phyloP scores from a whole-genome alignment of 2,113 vertebrate species.

The Anthoscopus minutus region DNA sequence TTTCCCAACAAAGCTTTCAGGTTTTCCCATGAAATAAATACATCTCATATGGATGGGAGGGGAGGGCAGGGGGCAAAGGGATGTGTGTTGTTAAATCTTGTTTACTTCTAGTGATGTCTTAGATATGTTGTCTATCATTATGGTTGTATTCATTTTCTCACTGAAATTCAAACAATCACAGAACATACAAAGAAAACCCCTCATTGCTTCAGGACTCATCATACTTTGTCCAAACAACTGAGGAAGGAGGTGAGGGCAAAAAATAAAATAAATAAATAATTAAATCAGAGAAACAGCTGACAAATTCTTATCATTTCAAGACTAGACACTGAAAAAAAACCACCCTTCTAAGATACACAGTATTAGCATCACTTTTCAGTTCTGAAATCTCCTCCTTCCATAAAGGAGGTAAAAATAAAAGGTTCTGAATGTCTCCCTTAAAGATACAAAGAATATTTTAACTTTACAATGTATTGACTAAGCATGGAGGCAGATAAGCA shows the following conservation, averaged over 20 bases:
- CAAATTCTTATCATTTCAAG: neutral
- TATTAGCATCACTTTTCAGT: neutral
- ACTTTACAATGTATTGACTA: neutral
- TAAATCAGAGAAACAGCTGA: neutral
- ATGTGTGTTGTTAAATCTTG: neutral
- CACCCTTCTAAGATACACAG: neutral
- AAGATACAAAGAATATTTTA: neutral
- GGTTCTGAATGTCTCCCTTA: neutral
- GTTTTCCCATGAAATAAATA: neutral
- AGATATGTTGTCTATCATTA: neutral
- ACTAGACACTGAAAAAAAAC: neutral
- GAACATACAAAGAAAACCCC: neutral
- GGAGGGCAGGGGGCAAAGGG: rapidly evolving
- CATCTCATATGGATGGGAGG: rapidly evolving
- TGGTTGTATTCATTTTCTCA: neutral
- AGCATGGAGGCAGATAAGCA: too few relatives aligned
- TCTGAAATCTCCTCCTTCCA: neutral
- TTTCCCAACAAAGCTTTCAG: neutral
- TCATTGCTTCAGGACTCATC: neutral
- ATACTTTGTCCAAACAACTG: neutral
- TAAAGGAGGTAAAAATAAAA: neutral
- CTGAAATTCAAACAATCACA: neutral
- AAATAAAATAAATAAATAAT: neutral
- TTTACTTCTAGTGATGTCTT: neutral
- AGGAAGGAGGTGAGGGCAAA: neutral